Percentiles rank a stretch among this genome's conserved stretches.
phyloP scores from a whole-genome alignment of 2,113 vertebrate genomes.

The Forbesichthys agassizii region DNA sequence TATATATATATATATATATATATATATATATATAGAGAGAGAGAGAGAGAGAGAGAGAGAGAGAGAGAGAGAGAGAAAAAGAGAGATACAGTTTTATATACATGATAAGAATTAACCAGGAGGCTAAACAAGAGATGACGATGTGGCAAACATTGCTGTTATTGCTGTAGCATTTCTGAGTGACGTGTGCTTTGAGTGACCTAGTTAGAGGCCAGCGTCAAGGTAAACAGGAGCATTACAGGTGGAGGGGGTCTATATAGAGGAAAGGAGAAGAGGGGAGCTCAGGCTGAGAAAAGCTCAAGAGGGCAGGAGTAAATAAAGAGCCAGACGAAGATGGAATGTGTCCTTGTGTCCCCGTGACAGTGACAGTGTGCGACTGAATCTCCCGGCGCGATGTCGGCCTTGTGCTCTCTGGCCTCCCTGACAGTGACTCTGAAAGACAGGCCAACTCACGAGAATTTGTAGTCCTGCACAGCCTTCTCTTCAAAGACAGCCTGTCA shows the following conservation, averaged over 20 bases:
- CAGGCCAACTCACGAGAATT: conserved; percentile 44
- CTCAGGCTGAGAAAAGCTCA: conserved; percentile 7
- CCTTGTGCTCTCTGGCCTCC: conserved; percentile 45
- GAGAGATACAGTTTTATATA: no score
- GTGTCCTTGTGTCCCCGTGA: conserved; percentile 44
- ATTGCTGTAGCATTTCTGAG: conserved; percentile 25
- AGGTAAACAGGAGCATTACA: not conserved
- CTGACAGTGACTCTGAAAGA: conserved; percentile 47
- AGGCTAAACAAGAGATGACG: conserved; percentile 27
- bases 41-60: no score
- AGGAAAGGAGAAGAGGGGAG: conserved; percentile 20
- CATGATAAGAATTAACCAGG: conserved; percentile 7
- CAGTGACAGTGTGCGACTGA: conserved; percentile 24
- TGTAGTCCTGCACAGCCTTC: conserved; percentile 35
- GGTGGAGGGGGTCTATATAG: conserved; percentile 4
- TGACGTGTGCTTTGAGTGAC: conserved; percentile 44
- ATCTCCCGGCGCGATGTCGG: conserved; percentile 35
- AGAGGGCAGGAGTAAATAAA: conserved; percentile 26
- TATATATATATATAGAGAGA: no score
- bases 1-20: no score
- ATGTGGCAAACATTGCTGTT: conserved; percentile 18
- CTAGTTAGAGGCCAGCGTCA: conserved; percentile 43
- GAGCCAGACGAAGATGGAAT: conserved; percentile 36
- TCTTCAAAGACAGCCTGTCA: not conserved
- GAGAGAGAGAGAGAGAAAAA: no score